phyloP scores from a whole-genome alignment of 2,888 invertebrate species.

The Eulithis prunata region DNA sequence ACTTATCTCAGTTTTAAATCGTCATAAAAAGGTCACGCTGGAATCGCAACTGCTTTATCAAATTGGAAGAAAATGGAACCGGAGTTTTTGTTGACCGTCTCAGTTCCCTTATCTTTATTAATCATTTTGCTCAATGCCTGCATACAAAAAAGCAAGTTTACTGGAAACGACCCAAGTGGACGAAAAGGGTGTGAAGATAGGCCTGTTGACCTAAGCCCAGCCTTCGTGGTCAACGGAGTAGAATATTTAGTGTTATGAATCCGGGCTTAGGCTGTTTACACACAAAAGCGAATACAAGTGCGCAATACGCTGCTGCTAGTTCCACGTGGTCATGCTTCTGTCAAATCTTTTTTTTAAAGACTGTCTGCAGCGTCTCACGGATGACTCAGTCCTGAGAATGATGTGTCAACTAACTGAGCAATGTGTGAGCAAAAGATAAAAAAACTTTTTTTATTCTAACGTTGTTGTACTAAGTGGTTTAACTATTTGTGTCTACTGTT shows the following conservation, averaged over 20 bases:
- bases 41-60: constrained; percentile 43
- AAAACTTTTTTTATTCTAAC: too few species aligned
- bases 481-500: too few species aligned
- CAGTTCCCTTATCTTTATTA: constrained; percentile 54
- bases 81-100: constrained; percentile 45
- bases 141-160: constrained; percentile 51
- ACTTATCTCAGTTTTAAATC: constrained; percentile 22
- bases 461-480: too few species aligned
- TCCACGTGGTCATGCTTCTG: too few species aligned
- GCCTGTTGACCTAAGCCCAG: constrained; percentile 34
- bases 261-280: constrained; percentile 30
- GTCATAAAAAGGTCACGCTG: constrained; percentile 14
- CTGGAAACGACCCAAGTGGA: constrained; percentile 40
- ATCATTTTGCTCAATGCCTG: constrained; percentile 58
- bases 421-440: too few species aligned
- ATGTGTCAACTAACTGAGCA: too few species aligned
- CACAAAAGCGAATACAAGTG: too few species aligned
- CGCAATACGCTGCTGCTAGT: too few species aligned
- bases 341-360: too few species aligned
- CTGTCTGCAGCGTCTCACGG: too few species aligned
- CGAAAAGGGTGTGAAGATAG: constrained; percentile 41
- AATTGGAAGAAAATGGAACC: constrained; percentile 42
- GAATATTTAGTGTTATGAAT: constrained; percentile 42
- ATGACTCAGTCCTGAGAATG: too few species aligned
- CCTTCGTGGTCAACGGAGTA: constrained; percentile 37